Base-by-base conservation (phyloP, 1,140 invertebrate species). In the Cydia fagiglandana region DNA sequence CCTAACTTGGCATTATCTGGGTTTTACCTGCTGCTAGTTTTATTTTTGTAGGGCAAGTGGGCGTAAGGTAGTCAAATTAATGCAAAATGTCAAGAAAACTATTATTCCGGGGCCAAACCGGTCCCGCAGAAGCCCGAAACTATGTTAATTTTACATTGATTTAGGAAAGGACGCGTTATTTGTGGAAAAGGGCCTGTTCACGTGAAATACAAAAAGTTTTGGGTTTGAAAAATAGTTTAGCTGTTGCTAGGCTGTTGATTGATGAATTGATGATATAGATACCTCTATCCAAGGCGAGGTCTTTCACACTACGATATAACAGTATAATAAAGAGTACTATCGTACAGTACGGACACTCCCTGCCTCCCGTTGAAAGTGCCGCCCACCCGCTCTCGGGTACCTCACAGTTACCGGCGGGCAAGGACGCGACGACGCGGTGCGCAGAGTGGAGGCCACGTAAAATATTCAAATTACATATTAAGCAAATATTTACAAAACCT, bases 131-230 rank as follows among this genome's bases (percentile, higher is more conserved):
- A 66, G 30, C 28, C 28, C 15, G 15, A 66, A 66, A 66, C 64
- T 66, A 66, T 66, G 64, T 30, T 66, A 66, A 66, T 66, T 38
- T n/a, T 9, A 34, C 64, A 38, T 66, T 66, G 64, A 38, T 66
- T 66, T 15, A 38, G 64, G 12, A 64, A 30, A 64, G 64, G 64
- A 13, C 28, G 15, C 64, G 28, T 66, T 34, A 10, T 20, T 64
- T 24, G 9, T 5, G 30, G 13, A 10, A 66, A 66, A 34, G 3
- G 15, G 56, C 9, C 20, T 24, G 56, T 24, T 10, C 56, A 24
- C 7, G 30, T 38, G n/a, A 66, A 66, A 34, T 66, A 38, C 30
- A 30, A 66, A 38, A 66, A 66, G 64, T 66, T 66, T 66, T 34
- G 28, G 64, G 64, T 30, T 66, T 12, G 9, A 20, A 66, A 66